Evolutionary conservation across 1,140 invertebrate species (phyloP).

Genomic region (Achatina immaculata): DNA sequence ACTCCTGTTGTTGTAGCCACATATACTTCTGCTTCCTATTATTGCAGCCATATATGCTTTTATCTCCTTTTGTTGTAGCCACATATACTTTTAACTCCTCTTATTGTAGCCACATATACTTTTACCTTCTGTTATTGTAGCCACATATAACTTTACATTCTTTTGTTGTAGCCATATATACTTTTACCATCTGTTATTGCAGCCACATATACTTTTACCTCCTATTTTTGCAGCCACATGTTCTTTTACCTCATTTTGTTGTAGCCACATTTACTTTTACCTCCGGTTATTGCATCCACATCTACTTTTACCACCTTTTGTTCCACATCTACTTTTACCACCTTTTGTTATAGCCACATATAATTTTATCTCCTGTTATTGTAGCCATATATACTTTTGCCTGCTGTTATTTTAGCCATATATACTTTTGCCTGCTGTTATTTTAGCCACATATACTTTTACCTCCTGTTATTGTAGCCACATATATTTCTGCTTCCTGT

Average conservation of each 20-base stretch:
- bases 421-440: background rate
- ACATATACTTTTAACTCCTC: too few relatives aligned
- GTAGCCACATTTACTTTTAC: background rate
- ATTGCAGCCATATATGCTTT: too few relatives aligned
- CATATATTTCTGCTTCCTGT: too few relatives aligned
- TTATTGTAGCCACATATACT: too few relatives aligned
- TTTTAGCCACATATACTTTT: background rate
- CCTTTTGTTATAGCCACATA: background rate
- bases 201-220: background rate
- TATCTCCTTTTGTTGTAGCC: too few relatives aligned
- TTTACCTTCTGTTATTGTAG: too few relatives aligned
- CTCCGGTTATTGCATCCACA: too few relatives aligned
- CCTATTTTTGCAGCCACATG: background rate
- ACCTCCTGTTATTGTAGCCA: too few relatives aligned
- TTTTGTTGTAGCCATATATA: too few relatives aligned
- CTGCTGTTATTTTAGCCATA: background rate
- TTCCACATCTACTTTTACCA: background rate
- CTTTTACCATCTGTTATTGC: background rate
- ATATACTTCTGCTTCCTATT: too few relatives aligned
- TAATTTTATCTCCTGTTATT: background rate
- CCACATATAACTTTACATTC: too few relatives aligned
- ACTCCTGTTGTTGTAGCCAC: too few relatives aligned
- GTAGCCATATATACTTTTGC: background rate
- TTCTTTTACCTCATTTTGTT: background rate
- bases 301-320: background rate